Evolutionary conservation across 2,113 vertebrate species (phyloP), one percentile per base, ranked within the genome.

Genomic region (Microtus ochrogaster): DNA sequence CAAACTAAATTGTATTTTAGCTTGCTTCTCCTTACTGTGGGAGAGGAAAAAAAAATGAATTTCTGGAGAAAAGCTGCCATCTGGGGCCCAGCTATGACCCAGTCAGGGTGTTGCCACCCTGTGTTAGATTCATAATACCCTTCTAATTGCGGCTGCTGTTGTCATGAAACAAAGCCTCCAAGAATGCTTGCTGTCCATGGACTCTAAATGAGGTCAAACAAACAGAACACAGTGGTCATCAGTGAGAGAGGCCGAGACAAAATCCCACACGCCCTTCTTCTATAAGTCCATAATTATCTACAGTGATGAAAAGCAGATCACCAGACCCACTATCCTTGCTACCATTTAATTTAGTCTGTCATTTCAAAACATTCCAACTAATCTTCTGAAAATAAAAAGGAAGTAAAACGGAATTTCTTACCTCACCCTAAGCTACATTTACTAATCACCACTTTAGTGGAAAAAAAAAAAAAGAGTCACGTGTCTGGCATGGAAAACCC

Each of bases 1-100:
- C 65, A 84, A 84, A 84, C 91, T 47, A 92, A 91, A 90, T 52
- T 74, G 26, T n/a, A 44, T 44, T 65, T 90, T 70, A 76, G 58
- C 3, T 49, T 89, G 97, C 30, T 61, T 30, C 12, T 52, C 11
- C 24, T 88, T 10, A 3, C 1, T 14, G 55, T 58, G 10, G 52
- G 1, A 85, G 84, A 82, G 39, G 1, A 91, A 90, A 49, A 90
- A 49, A 49, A 47, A 89, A 63, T 49, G 52, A 3, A 47, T 77
- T 63, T 89, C 52, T 94, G 58, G 90, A 85, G 81, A 28, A 72
- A 41, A 92, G 33, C 28, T 81, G n/a, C 41, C 26, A 17, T 61
- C 76, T 58, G 26, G 14, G 39, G 10, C 61, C 9, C 39, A n/a
- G 36, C 44, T n/a, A 2, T 10, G 26, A 36, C 65, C 74, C 61